These are phyloP conservation scores for Scaeva pyrastri DNA, from an alignment of 2,888 invertebrate genomes.

Conservation along the genomic window DNA sequence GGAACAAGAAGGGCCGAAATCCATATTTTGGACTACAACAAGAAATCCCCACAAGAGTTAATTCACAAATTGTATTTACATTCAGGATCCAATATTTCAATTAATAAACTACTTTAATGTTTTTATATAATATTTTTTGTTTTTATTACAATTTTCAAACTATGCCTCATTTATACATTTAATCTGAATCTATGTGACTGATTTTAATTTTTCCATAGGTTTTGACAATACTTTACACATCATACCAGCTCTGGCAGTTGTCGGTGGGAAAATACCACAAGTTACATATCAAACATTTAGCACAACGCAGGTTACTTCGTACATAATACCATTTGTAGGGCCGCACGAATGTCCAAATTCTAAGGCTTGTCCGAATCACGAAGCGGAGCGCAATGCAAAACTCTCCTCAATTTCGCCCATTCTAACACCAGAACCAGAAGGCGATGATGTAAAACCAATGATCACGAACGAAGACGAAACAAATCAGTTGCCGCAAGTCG, in stretches of 20 bases:
- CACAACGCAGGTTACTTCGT: conserved; percentile 83
- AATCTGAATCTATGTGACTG: no score
- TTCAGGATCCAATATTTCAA: no score
- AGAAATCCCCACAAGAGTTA: no score
- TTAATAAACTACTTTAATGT: no score
- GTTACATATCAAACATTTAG: conserved; percentile 80
- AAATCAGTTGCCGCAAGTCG: conserved; percentile 45
- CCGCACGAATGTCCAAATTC: conserved; percentile 84
- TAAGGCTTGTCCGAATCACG: conserved; percentile 83
- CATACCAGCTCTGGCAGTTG: conserved; percentile 82
- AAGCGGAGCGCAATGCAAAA: conserved; percentile 42
- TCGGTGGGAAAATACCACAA: conserved; percentile 79
- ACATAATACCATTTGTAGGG: conserved; percentile 83
- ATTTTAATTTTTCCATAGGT: conserved; percentile 78
- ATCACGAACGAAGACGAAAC: conserved; percentile 50
- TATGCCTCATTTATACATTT: no score
- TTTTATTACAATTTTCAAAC: no score
- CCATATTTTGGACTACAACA: no score
- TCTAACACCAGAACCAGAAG: conserved; percentile 56
- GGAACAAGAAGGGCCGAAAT: no score
- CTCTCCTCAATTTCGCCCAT: background rate
- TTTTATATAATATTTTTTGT: no score
- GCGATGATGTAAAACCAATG: conserved; percentile 47
- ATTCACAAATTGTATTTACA: no score
- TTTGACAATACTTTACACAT: conserved; percentile 84